A percentile compares a stretch with the other conserved stretches of the same genome.
phyloP scores from a whole-genome alignment of 2,888 invertebrate genomes.

The Pyrrhosoma nymphula region DNA sequence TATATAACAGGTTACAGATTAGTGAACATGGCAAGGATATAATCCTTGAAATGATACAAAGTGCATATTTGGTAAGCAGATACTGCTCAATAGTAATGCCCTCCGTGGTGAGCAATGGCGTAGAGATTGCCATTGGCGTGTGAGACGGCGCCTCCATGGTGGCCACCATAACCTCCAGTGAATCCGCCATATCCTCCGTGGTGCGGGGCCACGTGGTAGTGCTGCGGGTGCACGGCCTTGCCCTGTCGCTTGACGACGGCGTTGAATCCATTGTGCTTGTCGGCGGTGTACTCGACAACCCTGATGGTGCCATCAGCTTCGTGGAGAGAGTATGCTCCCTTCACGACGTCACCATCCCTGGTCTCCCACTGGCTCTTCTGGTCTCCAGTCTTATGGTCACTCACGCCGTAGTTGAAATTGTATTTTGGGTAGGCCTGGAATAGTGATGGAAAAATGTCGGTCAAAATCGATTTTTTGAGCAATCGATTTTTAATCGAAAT shows the following conservation, averaged over 20 bases:
- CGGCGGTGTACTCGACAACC: slow-evolving; percentile 82
- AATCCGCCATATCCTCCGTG: slow-evolving; percentile 37
- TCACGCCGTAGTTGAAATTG: slow-evolving; percentile 85
- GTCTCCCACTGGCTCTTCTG: slow-evolving; percentile 86
- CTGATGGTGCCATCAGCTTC: slow-evolving; percentile 84
- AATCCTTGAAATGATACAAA: too few relatives aligned
- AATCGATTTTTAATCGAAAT: too few relatives aligned
- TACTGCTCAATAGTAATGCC: background rate
- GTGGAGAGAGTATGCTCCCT: slow-evolving; percentile 84
- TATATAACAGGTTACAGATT: too few relatives aligned
- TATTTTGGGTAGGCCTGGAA: slow-evolving; percentile 79
- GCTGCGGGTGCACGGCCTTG: slow-evolving; percentile 72
- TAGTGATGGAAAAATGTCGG: too few relatives aligned
- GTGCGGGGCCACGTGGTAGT: background rate
- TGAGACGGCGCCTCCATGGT: slow-evolving; percentile 27
- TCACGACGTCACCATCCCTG: slow-evolving; percentile 86
- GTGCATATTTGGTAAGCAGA: background rate
- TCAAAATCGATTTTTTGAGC: too few relatives aligned
- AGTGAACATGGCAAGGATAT: too few relatives aligned
- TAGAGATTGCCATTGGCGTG: slow-evolving; percentile 44
- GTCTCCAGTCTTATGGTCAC: slow-evolving; percentile 86
- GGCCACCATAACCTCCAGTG: slow-evolving; percentile 11
- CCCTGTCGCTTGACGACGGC: slow-evolving; percentile 81
- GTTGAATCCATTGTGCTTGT: slow-evolving; percentile 79
- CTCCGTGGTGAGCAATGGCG: slow-evolving; percentile 57